phyloP scores from a whole-genome alignment of 2,888 invertebrate species.

The Sarcophaga carnaria region DNA sequence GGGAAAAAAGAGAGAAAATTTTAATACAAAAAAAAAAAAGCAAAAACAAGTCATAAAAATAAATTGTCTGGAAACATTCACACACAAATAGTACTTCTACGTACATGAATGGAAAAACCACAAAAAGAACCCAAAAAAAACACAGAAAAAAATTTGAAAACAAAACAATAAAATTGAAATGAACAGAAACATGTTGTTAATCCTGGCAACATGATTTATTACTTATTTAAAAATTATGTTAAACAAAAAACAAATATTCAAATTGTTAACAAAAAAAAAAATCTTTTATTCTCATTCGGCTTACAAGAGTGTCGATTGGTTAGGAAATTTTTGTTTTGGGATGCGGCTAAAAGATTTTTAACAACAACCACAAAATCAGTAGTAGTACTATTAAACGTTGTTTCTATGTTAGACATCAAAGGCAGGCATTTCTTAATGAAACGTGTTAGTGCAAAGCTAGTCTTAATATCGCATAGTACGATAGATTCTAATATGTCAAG shows the following conservation, averaged over 20 bases:
- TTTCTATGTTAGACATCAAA: too few species aligned
- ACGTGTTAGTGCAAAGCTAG: too few species aligned
- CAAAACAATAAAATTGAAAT: too few species aligned
- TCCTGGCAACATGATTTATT: constrained; percentile 37
- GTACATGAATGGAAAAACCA: background rate
- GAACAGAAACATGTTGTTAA: background rate
- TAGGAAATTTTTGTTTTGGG: too few species aligned
- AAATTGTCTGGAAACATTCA: constrained; percentile 42
- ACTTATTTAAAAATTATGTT: constrained; percentile 37
- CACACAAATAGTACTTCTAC: constrained; percentile 11
- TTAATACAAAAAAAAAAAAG: constrained; percentile 4
- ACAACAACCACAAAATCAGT: too few species aligned
- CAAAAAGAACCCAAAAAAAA: background rate
- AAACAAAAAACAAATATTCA: background rate
- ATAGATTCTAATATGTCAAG: too few species aligned
- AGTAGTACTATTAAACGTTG: too few species aligned
- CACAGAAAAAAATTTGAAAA: background rate
- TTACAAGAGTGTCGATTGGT: background rate
- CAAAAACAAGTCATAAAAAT: background rate
- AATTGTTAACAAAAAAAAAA: background rate
- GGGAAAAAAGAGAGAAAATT: background rate
- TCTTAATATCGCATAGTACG: too few species aligned
- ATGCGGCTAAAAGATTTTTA: too few species aligned
- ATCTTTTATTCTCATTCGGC: background rate
- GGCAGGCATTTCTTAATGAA: too few species aligned